A percentile compares a stretch with the other conserved stretches of the same genome.
These are phyloP conservation scores for Charina bottae DNA, from an alignment of 2,113 vertebrate species.

Conservation along the genomic window DNA sequence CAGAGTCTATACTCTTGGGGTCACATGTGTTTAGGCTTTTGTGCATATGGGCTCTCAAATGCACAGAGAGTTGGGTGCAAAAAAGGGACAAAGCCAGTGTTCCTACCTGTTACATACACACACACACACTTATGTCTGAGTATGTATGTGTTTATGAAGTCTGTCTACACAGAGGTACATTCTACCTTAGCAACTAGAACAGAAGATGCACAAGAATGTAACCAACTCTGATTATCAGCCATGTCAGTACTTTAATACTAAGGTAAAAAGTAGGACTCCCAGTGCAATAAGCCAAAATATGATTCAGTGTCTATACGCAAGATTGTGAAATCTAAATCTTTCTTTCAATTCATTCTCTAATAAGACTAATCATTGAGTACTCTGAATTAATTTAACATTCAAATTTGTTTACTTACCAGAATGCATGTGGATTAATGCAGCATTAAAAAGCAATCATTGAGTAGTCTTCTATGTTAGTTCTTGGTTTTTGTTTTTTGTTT, in stretches of 20 bases:
- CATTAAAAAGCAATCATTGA: not conserved
- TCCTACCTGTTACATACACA: too few species aligned
- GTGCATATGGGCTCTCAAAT: not conserved
- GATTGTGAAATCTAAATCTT: not conserved
- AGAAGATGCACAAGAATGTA: not conserved
- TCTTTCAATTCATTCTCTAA: not conserved
- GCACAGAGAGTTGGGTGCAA: not conserved
- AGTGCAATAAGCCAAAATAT: not conserved
- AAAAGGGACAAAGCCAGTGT: not conserved
- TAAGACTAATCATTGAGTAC: not conserved
- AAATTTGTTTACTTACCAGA: not conserved
- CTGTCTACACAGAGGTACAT: not conserved
- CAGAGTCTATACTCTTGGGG: not conserved
- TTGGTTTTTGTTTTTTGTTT: not conserved
- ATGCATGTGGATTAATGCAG: not conserved
- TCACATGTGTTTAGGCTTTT: not conserved
- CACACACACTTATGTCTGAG: not conserved
- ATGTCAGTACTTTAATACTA: not conserved
- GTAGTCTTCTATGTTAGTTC: not conserved
- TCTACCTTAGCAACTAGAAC: not conserved
- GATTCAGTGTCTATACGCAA: not conserved
- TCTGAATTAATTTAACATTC: constrained; percentile 5
- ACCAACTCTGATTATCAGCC: not conserved
- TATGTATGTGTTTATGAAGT: not conserved
- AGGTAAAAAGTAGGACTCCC: not conserved